phyloP scores from a whole-genome alignment of 1,140 invertebrate genomes.

The Drosophila oshimai region DNA sequence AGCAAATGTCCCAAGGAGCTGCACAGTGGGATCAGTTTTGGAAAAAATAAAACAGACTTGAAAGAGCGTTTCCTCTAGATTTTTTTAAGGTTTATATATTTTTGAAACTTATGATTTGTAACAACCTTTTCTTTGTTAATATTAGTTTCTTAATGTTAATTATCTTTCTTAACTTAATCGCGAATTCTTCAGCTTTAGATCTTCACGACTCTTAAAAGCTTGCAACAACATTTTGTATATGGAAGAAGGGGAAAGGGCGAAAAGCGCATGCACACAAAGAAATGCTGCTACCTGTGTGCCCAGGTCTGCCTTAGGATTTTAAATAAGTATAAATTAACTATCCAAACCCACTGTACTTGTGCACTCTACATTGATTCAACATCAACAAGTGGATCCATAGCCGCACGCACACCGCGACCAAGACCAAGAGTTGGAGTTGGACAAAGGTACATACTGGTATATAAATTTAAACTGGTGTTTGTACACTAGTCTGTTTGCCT shows the following conservation, averaged over 20 bases:
- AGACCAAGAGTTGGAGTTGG: slow-evolving; percentile 8
- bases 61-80: background rate
- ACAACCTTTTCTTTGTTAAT: too few species aligned
- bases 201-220: too few species aligned
- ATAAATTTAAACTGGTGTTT: slow-evolving; percentile 32
- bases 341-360: background rate
- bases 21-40: slow-evolving; percentile 4
- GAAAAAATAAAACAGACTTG: background rate
- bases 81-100: background rate
- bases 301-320: too few species aligned
- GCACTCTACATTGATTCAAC: slow-evolving; percentile 11
- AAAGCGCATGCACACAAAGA: too few species aligned
- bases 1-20: slow-evolving; percentile 3
- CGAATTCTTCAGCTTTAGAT: too few species aligned
- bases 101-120: too few species aligned
- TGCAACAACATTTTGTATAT: too few species aligned
- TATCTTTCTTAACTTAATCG: too few species aligned
- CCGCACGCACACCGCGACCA: slow-evolving; percentile 5
- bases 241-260: too few species aligned
- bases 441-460: slow-evolving; percentile 16
- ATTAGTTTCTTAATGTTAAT: too few species aligned
- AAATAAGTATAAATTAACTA: too few species aligned
- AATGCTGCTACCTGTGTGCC: too few species aligned
- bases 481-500: slow-evolving; percentile 32
- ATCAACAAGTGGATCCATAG: slow-evolving; percentile 33